Percentiles rank a stretch among this genome's conserved stretches.
These are phyloP conservation scores for Zygothrica quintamaculata DNA, from an alignment of 2,888 invertebrate species.

Conservation along the genomic window DNA sequence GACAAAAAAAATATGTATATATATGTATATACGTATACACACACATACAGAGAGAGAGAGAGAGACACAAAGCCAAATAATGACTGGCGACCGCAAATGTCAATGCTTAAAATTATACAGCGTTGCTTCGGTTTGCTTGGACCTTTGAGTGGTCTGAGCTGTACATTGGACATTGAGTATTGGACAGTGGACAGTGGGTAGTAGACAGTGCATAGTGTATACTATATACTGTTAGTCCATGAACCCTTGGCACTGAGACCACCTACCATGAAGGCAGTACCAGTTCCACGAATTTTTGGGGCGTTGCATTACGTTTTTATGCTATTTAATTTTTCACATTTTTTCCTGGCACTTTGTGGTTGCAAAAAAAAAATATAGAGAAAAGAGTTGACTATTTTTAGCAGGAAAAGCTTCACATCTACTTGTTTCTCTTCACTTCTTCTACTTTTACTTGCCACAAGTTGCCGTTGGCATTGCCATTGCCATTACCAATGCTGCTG, in stretches of 20 bases:
- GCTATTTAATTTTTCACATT: slow-evolving; percentile 74
- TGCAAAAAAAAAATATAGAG: no score
- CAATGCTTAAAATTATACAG: slow-evolving; percentile 79
- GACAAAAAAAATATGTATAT: no score
- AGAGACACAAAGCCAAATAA: slow-evolving; percentile 58
- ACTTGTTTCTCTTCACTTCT: background rate
- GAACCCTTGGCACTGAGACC: no score
- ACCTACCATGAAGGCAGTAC: no score
- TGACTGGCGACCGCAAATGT: slow-evolving; percentile 77
- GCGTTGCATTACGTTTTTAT: slow-evolving; percentile 76
- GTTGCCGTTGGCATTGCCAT: slow-evolving; percentile 10
- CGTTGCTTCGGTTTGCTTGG: slow-evolving; percentile 44
- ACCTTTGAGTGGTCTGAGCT: slow-evolving; percentile 13
- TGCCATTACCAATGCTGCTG: background rate
- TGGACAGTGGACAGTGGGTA: slow-evolving; percentile 8
- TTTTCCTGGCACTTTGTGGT: slow-evolving; percentile 46
- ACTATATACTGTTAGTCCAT: no score
- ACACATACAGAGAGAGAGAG: slow-evolving; percentile 4
- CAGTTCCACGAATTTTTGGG: slow-evolving; percentile 59
- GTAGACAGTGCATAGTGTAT: no score
- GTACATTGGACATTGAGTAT: slow-evolving; percentile 1
- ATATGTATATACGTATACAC: no score
- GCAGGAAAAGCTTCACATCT: slow-evolving; percentile 50
- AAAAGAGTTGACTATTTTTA: slow-evolving; percentile 68
- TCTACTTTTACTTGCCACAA: slow-evolving; percentile 57